Base-by-base conservation (phyloP, 1,140 invertebrate species). In the Dufourea novaeangliae region DNA sequence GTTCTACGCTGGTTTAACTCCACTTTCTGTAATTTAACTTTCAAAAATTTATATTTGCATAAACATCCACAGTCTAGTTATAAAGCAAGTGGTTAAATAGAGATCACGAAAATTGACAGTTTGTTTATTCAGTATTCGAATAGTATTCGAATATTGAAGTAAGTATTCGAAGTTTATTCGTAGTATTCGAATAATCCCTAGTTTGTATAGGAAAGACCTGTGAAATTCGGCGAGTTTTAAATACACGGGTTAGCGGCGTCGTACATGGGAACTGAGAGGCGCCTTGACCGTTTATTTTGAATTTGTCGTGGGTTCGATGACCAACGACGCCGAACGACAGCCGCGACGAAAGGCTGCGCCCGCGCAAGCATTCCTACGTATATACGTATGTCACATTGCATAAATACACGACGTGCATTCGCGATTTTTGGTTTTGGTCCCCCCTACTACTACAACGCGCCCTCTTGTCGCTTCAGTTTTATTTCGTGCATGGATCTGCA, bases 241-340 rank as follows among this genome's bases (percentile, higher is more conserved):
- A 25, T 20, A 54, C 17, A 41, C 14, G 11, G 46, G 17, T n/a
- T 14, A 54, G 44, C 25, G 17, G 78, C 67, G 64, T 29, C 54
- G 59, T 25, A 22, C 20, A 72, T 4, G n/a, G 72, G 68, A 61
- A 79, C 81, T 86, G 80, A 17, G 34, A 25, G 0, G 78, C 82
- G 83, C 70, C 56, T 79, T 79, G 87, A 79, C 84, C 88, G 88
- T 90, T 89, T 90, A 90, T 90, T 90, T 90, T 89, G 89, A 88
- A 89, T 88, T 78, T 78, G 76, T 71, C 79, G 80, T 80, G 88
- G 83, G 89, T 90, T 90, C 89, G 89, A 89, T 87, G 89, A 90
- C 89, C 89, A 88, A 85, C 87, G 84, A 74, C 79, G 80, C 32
- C 39, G 54, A 69, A 76, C 50, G 64, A 76, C 66, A 66, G 39